These are phyloP conservation scores for Montipora capitata DNA, from an alignment of 92 coral and sea anemone species.

Conservation along the genomic window DNA sequence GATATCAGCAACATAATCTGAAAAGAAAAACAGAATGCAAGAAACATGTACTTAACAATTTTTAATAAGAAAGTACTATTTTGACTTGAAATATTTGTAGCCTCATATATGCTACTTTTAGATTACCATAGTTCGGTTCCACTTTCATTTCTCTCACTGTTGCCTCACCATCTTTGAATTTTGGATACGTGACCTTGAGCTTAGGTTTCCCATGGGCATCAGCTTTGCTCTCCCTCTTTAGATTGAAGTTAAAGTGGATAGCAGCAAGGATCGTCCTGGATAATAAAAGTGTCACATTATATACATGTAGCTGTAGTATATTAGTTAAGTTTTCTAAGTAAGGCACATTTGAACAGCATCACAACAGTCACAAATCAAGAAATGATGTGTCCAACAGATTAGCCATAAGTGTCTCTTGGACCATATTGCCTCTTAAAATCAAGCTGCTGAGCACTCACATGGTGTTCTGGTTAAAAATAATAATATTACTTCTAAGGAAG, in stretches of 20 bases:
- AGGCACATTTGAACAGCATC: not conserved
- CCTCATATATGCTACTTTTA: too few species aligned
- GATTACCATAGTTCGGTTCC: conserved; percentile 38
- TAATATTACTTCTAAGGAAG: too few species aligned
- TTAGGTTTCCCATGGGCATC: conserved; percentile 6
- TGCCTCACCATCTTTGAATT: conserved; percentile 46
- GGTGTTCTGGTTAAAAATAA: too few species aligned
- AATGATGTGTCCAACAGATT: too few species aligned
- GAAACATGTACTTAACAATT: too few species aligned
- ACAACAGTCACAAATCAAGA: too few species aligned
- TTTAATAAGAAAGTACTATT: not conserved
- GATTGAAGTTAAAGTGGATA: conserved; percentile 46
- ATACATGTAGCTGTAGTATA: too few species aligned
- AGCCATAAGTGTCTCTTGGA: too few species aligned
- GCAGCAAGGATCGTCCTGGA: conserved; percentile 45
- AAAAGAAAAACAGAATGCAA: conserved; percentile 12
- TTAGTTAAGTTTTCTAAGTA: not conserved
- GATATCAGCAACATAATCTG: conserved; percentile 71
- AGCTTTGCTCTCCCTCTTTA: not conserved
- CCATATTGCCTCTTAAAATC: too few species aligned
- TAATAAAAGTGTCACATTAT: not conserved
- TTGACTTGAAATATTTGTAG: too few species aligned
- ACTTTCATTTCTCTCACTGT: conserved; percentile 35
- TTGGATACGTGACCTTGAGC: conserved; percentile 40
- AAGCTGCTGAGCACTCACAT: too few species aligned